Evolutionary conservation across 2,113 vertebrate genomes (phyloP).

Genomic region (Poeciliopsis turrubarensis): DNA sequence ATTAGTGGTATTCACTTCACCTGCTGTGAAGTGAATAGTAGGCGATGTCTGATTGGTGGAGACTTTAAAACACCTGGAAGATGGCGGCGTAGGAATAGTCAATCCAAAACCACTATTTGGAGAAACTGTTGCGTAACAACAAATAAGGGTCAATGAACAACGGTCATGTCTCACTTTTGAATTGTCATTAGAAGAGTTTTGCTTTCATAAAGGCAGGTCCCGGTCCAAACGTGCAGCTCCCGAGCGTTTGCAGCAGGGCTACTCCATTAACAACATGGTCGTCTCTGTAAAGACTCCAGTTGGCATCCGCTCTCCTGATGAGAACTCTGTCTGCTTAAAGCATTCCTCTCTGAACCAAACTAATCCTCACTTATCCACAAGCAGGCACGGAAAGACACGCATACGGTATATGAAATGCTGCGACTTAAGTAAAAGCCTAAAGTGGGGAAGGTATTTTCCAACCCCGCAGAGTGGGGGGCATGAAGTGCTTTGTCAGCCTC

Average conservation of each 20-base stretch:
- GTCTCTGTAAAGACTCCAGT: conserved; percentile 38
- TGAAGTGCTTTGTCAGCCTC: conserved; percentile 63
- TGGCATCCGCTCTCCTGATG: conserved; percentile 45
- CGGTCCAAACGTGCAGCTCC: conserved; percentile 15
- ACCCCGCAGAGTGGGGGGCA: conserved; percentile 27
- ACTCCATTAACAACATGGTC: conserved; percentile 24
- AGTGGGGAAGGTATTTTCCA: conserved; percentile 36
- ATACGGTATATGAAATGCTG: conserved; percentile 21
- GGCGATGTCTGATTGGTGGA: too few species aligned
- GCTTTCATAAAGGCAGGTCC: conserved; percentile 4
- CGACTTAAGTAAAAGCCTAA: conserved; percentile 33
- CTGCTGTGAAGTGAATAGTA: too few species aligned
- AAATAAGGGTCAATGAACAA: conserved; percentile 6
- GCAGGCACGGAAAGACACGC: conserved; percentile 25
- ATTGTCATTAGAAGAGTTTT: conserved; percentile 2
- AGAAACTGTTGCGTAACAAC: neutral
- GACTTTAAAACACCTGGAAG: neutral
- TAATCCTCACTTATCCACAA: conserved; percentile 21
- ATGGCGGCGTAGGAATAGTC: neutral
- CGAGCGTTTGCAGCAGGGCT: conserved; percentile 31
- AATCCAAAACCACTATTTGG: neutral
- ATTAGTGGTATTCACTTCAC: too few species aligned
- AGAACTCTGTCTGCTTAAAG: conserved; percentile 44
- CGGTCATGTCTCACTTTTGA: conserved; percentile 4
- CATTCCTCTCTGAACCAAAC: conserved; percentile 40